Conservation (phyloP, 2,888 invertebrate genomes). For the Sympetrum striolatum region DNA sequence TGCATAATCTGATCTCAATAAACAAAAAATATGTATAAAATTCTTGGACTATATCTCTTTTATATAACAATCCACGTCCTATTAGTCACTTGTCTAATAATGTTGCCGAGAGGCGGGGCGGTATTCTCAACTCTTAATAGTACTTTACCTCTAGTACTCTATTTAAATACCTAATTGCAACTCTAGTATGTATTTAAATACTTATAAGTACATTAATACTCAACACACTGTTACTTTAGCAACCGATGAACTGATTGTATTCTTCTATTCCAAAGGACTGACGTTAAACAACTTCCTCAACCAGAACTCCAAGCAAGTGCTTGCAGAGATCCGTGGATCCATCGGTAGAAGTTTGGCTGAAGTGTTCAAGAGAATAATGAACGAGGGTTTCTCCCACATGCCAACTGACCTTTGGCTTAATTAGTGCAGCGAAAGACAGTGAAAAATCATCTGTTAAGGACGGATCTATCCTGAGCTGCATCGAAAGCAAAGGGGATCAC, state of each 20-base stretch:
- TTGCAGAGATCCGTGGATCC: conserved; percentile 65
- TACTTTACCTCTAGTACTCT: no score
- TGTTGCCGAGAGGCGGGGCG: no score
- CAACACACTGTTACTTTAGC: background rate
- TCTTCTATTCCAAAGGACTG: conserved; percentile 58
- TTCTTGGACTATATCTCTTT: no score
- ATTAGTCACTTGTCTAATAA: no score
- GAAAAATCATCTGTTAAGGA: background rate
- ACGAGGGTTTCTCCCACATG: conserved; percentile 66
- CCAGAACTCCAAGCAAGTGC: conserved; percentile 67
- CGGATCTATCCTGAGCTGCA: background rate
- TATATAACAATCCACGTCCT: no score
- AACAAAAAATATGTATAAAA: no score
- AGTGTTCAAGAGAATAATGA: conserved; percentile 66
- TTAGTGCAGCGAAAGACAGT: background rate
- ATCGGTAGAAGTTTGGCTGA: conserved; percentile 64
- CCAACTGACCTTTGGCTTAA: conserved; percentile 66
- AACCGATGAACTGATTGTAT: background rate
- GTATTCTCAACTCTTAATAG: no score
- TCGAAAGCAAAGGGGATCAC: background rate
- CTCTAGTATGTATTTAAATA: no score
- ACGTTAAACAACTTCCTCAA: conserved; percentile 68
- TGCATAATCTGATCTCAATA: no score
- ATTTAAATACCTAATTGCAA: no score
- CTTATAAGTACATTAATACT: no score